Conservation (phyloP, 2,888 invertebrate species). For the Drosophila picticornis region DNA sequence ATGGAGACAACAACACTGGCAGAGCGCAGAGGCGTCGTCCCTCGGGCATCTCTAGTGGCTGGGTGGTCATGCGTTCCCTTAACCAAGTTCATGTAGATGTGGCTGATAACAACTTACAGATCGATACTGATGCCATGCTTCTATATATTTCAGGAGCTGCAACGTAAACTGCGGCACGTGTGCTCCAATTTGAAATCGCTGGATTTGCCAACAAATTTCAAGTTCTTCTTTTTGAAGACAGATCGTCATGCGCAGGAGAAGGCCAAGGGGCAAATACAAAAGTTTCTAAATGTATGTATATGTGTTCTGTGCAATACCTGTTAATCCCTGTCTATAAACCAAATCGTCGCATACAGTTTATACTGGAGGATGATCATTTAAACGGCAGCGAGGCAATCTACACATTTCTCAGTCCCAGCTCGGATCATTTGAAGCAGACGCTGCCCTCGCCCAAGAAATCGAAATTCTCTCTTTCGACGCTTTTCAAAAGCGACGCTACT, state of each 20-base stretch:
- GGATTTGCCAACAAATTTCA: conserved; percentile 93
- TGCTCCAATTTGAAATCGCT: conserved; percentile 92
- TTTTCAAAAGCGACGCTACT: conserved; percentile 91
- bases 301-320: neutral
- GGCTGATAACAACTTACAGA: neutral
- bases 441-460: conserved; percentile 93
- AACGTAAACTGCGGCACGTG: conserved; percentile 93
- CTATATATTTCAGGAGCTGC: conserved; percentile 88
- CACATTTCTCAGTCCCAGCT: conserved; percentile 96
- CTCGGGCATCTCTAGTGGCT: conserved; percentile 88
- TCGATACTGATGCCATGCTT: conserved; percentile 77
- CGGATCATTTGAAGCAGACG: conserved; percentile 93
- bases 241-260: conserved; percentile 93
- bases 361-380: conserved; percentile 93
- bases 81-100: conserved; percentile 87
- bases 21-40: conserved; percentile 84
- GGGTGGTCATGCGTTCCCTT: conserved; percentile 89
- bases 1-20: conserved; percentile 68
- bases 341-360: conserved; percentile 87
- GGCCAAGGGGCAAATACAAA: conserved; percentile 93
- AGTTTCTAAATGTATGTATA: conserved; percentile 91
- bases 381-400: conserved; percentile 96
- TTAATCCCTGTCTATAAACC: neutral
- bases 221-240: conserved; percentile 93
- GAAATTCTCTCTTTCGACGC: conserved; percentile 93